Conservation (phyloP, 2,113 vertebrate genomes). For the Petroica traversi region DNA sequence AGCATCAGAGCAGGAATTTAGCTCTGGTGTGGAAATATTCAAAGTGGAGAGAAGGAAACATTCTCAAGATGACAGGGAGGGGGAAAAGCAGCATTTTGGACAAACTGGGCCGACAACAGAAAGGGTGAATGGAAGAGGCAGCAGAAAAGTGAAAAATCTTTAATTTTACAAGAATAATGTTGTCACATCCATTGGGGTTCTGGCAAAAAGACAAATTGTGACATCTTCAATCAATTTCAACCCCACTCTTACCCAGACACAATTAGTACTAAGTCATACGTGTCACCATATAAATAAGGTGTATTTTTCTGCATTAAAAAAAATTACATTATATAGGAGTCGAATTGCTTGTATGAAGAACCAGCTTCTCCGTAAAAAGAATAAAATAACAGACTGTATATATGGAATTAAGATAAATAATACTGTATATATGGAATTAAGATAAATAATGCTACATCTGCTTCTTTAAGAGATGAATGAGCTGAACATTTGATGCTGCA, state of each 20-base stretch:
- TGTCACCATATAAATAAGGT: background rate
- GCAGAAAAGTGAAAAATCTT: background rate
- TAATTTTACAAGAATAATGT: background rate
- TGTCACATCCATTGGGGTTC: background rate
- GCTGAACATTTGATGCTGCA: background rate
- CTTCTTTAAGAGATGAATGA: background rate
- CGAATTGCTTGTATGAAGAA: background rate
- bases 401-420: slow-evolving; percentile 27
- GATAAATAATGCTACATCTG: too few relatives aligned
- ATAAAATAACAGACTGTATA: background rate
- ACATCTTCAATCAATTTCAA: background rate
- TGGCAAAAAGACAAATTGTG: background rate
- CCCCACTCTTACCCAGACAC: background rate
- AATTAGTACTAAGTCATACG: background rate
- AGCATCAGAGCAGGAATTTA: background rate
- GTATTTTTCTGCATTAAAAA: background rate
- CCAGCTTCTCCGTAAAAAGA: background rate
- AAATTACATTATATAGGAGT: background rate
- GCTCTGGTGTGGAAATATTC: background rate
- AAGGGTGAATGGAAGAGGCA: background rate
- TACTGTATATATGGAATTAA: too few relatives aligned
- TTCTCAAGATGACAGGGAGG: background rate
- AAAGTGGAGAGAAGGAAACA: background rate
- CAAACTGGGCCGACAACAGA: background rate
- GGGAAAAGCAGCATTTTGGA: background rate